Base-by-base conservation (phyloP, 2,797 vertebrate species). In the Rhynchonycteris naso region DNA sequence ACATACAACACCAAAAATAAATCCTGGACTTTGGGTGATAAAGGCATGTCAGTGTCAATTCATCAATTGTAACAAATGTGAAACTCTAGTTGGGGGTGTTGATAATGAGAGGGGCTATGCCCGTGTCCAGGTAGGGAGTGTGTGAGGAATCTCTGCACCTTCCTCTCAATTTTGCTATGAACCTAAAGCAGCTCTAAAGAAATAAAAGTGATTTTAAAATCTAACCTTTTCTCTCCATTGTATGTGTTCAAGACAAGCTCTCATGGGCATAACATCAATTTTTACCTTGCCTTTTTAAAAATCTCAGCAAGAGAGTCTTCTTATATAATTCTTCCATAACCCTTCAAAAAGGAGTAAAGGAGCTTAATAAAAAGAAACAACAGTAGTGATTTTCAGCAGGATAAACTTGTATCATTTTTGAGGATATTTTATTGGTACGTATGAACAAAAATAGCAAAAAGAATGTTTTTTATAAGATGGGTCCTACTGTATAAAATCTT, bases 371-470 rank as follows among this genome's bases (percentile, higher is more conserved):
- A 75, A 79, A 96, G 4, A 66, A 95, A 54, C 15, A 63, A 71
- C 30, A 68, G 33, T 16, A 68, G 4, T 56, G 79, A 69, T 84
- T 89, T 97, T 69, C 50, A 89, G 19, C 86, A 94, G 19, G 21
- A 86, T 92, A n/a, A 88, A 79, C 13, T 54, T 50, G 68, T 18
- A 52, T 56, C 35, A 78, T 89, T 95, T 95, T 82, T 47, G 72
- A 86, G 71, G 38, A 83, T 4, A 28, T n/a, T 52, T 91, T 81
- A 61, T 2, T 82, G 24, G 50, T 72, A 18, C 18, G 68, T 50
- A 72, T 65, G 47, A 92, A 65, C 16, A 76, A 11, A 21, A 80
- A 24, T 43, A 82, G 12, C 19, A 66, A 82, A 88, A 78, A 69
- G 24, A 4, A 43, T 79, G 13, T 0, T 58, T 58, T 92, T 92